Conservation (phyloP, 2,113 vertebrate species). For the Thunnus maccoyii region DNA sequence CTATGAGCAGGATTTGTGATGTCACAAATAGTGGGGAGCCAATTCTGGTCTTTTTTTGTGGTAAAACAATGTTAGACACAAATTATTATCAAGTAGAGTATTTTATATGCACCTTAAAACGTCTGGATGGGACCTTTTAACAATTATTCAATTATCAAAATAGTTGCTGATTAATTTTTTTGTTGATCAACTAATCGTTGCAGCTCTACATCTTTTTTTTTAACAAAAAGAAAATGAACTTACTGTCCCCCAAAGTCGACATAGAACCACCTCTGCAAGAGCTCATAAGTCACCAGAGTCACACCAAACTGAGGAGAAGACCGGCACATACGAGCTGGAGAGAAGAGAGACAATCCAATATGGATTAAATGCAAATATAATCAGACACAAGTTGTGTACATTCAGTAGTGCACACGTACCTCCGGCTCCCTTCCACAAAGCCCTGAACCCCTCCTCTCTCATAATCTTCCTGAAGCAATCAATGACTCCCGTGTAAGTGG, state of each 20-base stretch:
- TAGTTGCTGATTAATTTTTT: no score
- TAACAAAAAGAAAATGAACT: conserved; percentile 67
- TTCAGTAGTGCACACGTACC: conserved; percentile 80
- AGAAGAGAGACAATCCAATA: background rate
- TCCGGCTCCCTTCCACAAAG: conserved; percentile 98
- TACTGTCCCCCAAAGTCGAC: conserved; percentile 98
- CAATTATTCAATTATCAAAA: no score
- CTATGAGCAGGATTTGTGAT: no score
- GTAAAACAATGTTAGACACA: no score
- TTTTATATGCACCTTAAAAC: no score
- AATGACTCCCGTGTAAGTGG: conserved; percentile 92
- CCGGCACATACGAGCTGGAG: conserved; percentile 94
- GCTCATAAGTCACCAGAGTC: conserved; percentile 96
- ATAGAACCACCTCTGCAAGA: conserved; percentile 96
- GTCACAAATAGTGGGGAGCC: no score
- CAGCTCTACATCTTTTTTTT: background rate
- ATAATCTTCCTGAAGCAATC: conserved; percentile 97
- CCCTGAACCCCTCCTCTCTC: conserved; percentile 92
- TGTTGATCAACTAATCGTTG: no score
- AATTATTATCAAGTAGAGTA: no score
- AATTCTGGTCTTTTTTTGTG: no score
- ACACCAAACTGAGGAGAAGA: conserved; percentile 99
- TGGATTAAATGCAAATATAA: background rate
- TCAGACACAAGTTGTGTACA: fast-evolving
- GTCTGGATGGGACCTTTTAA: no score